Evolutionary conservation across 2,797 vertebrate species (phyloP).

Genomic region (Lophura swinhoii): DNA sequence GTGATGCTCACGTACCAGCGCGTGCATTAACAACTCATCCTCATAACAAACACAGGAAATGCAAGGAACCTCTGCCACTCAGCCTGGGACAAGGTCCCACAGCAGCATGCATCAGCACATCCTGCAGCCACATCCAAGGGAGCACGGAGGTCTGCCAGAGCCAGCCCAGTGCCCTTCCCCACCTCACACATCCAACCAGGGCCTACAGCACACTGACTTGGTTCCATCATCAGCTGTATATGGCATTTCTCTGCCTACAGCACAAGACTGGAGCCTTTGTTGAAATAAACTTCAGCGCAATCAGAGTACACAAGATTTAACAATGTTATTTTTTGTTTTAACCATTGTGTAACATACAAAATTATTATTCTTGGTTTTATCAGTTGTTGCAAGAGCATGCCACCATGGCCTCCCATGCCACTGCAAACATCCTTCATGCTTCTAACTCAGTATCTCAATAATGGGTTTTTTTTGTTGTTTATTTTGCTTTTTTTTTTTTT

Average conservation of each 20-base stretch:
- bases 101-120: not conserved
- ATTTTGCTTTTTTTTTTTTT: not conserved
- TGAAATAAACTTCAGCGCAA: not conserved
- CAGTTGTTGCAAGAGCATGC: accelerated
- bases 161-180: not conserved
- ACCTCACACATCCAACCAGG: not conserved
- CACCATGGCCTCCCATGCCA: not conserved
- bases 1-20: not conserved
- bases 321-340: not conserved
- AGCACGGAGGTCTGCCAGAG: not conserved
- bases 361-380: not conserved
- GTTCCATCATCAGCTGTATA: not conserved
- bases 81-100: not conserved
- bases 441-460: not conserved
- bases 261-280: not conserved
- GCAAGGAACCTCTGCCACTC: not conserved
- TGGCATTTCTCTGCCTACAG: not conserved
- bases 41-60: not conserved
- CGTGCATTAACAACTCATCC: not conserved
- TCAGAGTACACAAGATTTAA: not conserved
- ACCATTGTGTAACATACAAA: not conserved
- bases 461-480: not conserved
- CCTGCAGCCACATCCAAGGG: accelerated
- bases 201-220: not conserved
- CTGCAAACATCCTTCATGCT: not conserved